Conservation (phyloP, 2,113 vertebrate genomes). For the Chloebia gouldiae region DNA sequence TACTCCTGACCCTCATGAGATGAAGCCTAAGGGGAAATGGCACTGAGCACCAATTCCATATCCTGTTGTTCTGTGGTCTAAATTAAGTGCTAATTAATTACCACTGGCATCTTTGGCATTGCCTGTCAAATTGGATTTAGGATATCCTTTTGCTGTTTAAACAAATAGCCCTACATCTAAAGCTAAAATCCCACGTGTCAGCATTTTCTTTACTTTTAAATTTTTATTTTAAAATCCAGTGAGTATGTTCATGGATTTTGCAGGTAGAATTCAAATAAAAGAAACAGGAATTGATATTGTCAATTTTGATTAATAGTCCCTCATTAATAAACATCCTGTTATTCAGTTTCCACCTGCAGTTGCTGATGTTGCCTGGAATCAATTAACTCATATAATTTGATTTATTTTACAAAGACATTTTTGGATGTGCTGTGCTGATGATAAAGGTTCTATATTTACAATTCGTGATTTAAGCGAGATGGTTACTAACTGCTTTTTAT, state of each 20-base stretch:
- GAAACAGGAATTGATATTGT: conserved; percentile 83
- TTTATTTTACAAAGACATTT: conserved; percentile 85
- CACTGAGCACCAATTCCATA: conserved; percentile 84
- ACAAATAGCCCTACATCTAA: conserved; percentile 72
- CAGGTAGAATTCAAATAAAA: conserved; percentile 81
- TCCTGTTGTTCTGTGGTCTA: conserved; percentile 90
- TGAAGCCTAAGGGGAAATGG: conserved; percentile 85
- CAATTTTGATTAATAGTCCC: conserved; percentile 91
- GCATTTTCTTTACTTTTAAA: conserved; percentile 23
- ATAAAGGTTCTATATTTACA: conserved; percentile 77
- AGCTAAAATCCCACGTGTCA: conserved; percentile 42
- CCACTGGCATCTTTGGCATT: conserved; percentile 94
- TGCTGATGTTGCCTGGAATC: conserved; percentile 88
- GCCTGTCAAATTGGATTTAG: conserved; percentile 94
- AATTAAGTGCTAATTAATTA: conserved; percentile 99
- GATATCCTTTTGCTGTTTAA: conserved; percentile 84
- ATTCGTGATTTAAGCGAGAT: conserved; percentile 71
- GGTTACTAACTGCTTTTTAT: conserved; percentile 72
- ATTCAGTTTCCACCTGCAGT: conserved; percentile 94
- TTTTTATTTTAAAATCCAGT: conserved; percentile 59
- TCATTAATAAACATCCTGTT: conserved; percentile 97
- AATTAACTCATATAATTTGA: conserved; percentile 92
- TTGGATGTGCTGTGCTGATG: conserved; percentile 73
- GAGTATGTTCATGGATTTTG: conserved; percentile 27
- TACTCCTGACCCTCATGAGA: conserved; percentile 90